These are phyloP conservation scores for Anguilla pacifica DNA, from an alignment of 2,797 vertebrate genomes.

Conservation along the genomic window DNA sequence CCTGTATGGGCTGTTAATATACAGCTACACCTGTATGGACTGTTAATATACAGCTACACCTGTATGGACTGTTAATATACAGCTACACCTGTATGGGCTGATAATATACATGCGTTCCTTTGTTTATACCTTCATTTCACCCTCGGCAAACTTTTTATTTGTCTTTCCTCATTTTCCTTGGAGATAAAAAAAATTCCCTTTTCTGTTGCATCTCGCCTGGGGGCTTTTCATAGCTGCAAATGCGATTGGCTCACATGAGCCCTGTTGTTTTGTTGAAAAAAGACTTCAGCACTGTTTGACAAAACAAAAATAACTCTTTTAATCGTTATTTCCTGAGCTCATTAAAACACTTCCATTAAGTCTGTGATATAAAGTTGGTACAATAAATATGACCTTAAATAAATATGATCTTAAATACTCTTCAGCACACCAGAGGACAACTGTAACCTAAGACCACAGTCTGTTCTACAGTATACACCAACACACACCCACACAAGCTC, in stretches of 20 bases:
- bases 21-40: not conserved
- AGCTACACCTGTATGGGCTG: too few relatives aligned
- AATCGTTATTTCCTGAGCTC: not conserved
- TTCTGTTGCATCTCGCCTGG: not conserved
- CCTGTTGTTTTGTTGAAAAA: constrained; percentile 39
- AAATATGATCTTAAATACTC: not conserved
- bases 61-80: too few relatives aligned
- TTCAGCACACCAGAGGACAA: not conserved
- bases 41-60: too few relatives aligned
- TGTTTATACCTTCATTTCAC: not conserved
- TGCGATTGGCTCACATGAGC: constrained; percentile 43
- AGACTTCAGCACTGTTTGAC: not conserved
- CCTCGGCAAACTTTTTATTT: not conserved
- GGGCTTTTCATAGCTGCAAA: constrained; percentile 8
- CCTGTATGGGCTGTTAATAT: not conserved
- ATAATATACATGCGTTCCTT: not conserved
- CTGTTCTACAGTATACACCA: not conserved
- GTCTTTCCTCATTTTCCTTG: not conserved
- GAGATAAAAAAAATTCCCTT: not conserved
- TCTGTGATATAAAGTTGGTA: not conserved
- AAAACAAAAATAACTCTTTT: not conserved
- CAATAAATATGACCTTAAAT: not conserved
- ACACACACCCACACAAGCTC: not conserved
- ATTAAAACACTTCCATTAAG: not conserved
- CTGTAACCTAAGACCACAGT: not conserved